Evolutionary conservation across 2,113 vertebrate genomes (phyloP).

Genomic region (Corydoras sp.): DNA sequence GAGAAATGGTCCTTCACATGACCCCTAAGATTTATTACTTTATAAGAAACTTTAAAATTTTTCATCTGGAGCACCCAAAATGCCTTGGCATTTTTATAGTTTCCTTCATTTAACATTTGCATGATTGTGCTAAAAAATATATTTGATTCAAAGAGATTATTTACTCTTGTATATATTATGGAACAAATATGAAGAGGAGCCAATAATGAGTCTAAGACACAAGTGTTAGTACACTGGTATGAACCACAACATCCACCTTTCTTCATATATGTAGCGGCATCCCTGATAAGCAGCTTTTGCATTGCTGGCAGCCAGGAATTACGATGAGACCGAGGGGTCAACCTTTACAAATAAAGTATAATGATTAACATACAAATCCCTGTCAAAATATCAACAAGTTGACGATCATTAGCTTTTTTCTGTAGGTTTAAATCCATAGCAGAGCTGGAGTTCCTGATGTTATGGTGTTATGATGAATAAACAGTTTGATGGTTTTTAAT

Average conservation of each 20-base stretch:
- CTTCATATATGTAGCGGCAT: neutral
- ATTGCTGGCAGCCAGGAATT: neutral
- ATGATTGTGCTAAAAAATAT: neutral
- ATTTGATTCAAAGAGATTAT: neutral
- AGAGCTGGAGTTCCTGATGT: too few relatives aligned
- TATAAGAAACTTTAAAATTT: neutral
- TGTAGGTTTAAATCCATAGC: too few relatives aligned
- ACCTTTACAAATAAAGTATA: too few relatives aligned
- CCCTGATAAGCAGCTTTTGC: neutral
- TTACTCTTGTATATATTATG: constrained; percentile 2
- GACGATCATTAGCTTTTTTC: too few relatives aligned
- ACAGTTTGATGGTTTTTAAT: too few relatives aligned
- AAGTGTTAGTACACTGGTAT: constrained; percentile 12
- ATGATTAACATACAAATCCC: too few relatives aligned
- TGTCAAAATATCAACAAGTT: too few relatives aligned
- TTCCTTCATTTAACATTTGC: neutral
- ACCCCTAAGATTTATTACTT: neutral
- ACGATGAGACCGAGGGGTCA: neutral
- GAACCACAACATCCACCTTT: neutral
- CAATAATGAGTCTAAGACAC: constrained; percentile 7
- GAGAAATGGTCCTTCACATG: constrained; percentile 12
- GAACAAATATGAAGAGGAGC: neutral
- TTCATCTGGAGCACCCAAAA: neutral
- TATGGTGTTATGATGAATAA: too few relatives aligned
- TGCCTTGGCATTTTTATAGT: neutral